These are phyloP conservation scores for Prorops nasuta DNA, from an alignment of 1,140 invertebrate species.

Conservation along the genomic window DNA sequence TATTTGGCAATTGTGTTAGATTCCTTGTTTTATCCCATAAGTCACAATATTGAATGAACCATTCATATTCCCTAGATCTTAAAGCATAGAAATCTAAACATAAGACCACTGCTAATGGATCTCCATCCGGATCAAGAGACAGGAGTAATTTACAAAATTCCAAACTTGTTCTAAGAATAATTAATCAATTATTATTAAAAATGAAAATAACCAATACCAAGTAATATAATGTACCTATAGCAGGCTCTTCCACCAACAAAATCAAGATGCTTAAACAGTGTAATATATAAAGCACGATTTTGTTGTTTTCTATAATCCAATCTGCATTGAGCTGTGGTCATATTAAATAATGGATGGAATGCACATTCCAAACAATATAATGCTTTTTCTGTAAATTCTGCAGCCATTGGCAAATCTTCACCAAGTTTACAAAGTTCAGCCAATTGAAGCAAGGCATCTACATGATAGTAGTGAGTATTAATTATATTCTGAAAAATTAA, in stretches of 20 bases:
- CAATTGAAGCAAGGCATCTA: constrained; percentile 83
- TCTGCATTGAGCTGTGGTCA: constrained; percentile 72
- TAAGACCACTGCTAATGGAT: constrained; percentile 80
- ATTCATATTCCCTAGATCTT: constrained; percentile 77
- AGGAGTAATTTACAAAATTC: constrained; percentile 76
- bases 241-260: constrained; percentile 79
- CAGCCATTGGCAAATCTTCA: constrained; percentile 77
- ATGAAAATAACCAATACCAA: background rate
- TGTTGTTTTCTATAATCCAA: constrained; percentile 81
- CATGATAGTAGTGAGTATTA: constrained; percentile 76
- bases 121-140: constrained; percentile 78
- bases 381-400: constrained; percentile 76
- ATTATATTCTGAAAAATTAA: constrained; percentile 63
- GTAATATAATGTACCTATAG: constrained; percentile 52
- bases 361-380: constrained; percentile 75
- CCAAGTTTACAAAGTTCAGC: constrained; percentile 78
- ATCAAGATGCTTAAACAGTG: constrained; percentile 81
- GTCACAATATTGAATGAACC: constrained; percentile 72
- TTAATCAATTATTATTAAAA: background rate
- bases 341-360: constrained; percentile 79
- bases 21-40: constrained; percentile 69
- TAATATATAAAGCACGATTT: constrained; percentile 82
- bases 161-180: constrained; percentile 66
- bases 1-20: constrained; percentile 81
- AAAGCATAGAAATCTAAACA: constrained; percentile 88